Base-by-base conservation (phyloP, 2,113 vertebrate genomes). In the Gopherus flavomarginatus region DNA sequence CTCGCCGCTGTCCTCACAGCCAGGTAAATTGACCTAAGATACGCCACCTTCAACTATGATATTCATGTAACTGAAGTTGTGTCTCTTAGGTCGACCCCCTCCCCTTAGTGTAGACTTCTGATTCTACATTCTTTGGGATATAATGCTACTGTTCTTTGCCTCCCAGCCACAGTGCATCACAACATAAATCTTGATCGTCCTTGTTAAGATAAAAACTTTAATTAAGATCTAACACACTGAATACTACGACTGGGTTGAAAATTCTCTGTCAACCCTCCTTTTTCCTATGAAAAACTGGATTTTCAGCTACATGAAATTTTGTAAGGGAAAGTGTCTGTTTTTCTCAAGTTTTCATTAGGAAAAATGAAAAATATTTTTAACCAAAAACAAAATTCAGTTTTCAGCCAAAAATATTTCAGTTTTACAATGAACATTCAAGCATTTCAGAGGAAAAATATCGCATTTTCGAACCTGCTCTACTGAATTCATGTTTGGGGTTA, bases 61-160 rank as follows among this genome's bases (percentile, higher is more conserved):
- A 49, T 49, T 49, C 47, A 11, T 49, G 47, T 49, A 49, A 11
- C 47, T 49, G 47, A 49, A 49, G 47, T 49, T 49, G 47, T 3
- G 47, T 49, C 11, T 49, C 47, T 49, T 11, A 49, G 10, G 47
- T 49, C 47, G 3, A 49, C 10, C 10, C 10, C 47, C 47, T 3
- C 47, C 47, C 10, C 10, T 10, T 3, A 49, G 47, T 49, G 47
- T 49, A 49, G 47, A 49, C 47, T 11, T 49, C 75, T 92, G 87
- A 65, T 94, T 5, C 87, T 86, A 6, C 92, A 92, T 97, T 97
- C 94, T 90, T 88, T 35, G 17, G 90, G n/a, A 8, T 87, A 59
- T 90, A 95, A 89, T 86, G 50, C 69, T 59, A 24, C 82, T 81
- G 5, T 94, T 89, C 87, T 93, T 80, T 92, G 53, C 5, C 35